Evolutionary conservation across 2,888 invertebrate genomes (phyloP), one percentile per base, ranked within the genome.

Genomic region (Leptura quadrifasciata): DNA sequence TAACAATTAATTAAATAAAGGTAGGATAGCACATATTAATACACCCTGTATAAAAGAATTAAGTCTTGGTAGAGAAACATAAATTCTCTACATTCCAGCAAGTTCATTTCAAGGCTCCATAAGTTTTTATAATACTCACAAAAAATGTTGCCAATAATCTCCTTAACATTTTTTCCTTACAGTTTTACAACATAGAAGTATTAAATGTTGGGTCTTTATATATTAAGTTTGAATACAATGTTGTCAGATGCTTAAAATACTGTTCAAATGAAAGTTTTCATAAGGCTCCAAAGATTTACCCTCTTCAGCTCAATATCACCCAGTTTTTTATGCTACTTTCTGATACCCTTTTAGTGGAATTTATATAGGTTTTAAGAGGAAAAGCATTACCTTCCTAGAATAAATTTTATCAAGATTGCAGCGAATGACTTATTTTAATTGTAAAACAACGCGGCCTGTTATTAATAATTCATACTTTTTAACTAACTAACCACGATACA

Each of bases 281-380:
- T 67, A 67, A 64, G 73, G 70, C 39, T 55, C 58, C 47, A 27
- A 70, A 58, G 60, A 69, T 58, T 58, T 58, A 67, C 72, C 73
- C 65, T 64, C 65, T 39, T 74, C 70, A 63, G 65, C 65, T 68
- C 76, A 68, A 77, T 76, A 76, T 77, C 76, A 54, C 20, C 70
- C 75, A 55, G 72, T 76, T 79, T 78, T 79, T 79, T 77, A 35
- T 74, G 72, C 76, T 70, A 67, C 72, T 76, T 70, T 76, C 77
- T 77, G 79, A 79, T 79, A 72, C 77, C 77, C 77, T 77, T 77
- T 79, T 77, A 79, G 76, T 72, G 75, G 75, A 79, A 79, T 79
- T 77, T 79, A 79, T 79, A 79, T 75, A 74, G 77, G 76, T 76
- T 79, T 76, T 77, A 79, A 79, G 74, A 79, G 79, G 72, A 77